Conservation (phyloP, 2,888 invertebrate genomes). For the Pollenia amentaria region DNA sequence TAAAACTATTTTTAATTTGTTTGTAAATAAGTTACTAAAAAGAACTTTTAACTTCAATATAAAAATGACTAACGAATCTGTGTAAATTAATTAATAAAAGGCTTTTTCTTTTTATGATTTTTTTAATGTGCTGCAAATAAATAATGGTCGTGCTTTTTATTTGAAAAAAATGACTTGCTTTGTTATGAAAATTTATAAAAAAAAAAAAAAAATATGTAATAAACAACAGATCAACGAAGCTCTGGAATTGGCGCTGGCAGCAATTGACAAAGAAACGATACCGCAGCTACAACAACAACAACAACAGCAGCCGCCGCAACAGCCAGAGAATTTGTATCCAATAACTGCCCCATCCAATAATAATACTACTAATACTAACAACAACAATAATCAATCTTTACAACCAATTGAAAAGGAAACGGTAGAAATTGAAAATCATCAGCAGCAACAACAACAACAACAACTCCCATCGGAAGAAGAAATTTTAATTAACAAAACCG, state of each 20-base stretch:
- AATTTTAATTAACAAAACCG: slow-evolving; percentile 73
- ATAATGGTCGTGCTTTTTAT: slow-evolving; percentile 19
- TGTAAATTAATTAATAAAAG: slow-evolving; percentile 28
- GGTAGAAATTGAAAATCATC: slow-evolving; percentile 25
- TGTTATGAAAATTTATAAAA: slow-evolving; percentile 18
- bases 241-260: slow-evolving; percentile 87
- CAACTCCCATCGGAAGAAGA: slow-evolving; percentile 32
- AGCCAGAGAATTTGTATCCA: slow-evolving; percentile 69
- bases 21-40: slow-evolving; percentile 44
- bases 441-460: slow-evolving; percentile 36
- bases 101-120: slow-evolving; percentile 28
- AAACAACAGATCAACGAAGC: slow-evolving; percentile 87
- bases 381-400: not conserved
- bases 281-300: slow-evolving; percentile 52
- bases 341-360: slow-evolving; percentile 70
- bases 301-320: slow-evolving; percentile 44
- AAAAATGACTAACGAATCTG: slow-evolving; percentile 3
- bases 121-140: slow-evolving; percentile 43
- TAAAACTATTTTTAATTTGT: slow-evolving; percentile 4
- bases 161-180: slow-evolving; percentile 39
- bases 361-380: slow-evolving; percentile 42
- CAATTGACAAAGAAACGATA: slow-evolving; percentile 85
- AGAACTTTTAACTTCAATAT: slow-evolving; percentile 9
- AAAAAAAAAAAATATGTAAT: not conserved
- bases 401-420: slow-evolving; percentile 27